A percentile compares a stretch with the other conserved stretches of the same genome.
phyloP scores from a whole-genome alignment of 2,797 vertebrate species.

The Argentina silus region DNA sequence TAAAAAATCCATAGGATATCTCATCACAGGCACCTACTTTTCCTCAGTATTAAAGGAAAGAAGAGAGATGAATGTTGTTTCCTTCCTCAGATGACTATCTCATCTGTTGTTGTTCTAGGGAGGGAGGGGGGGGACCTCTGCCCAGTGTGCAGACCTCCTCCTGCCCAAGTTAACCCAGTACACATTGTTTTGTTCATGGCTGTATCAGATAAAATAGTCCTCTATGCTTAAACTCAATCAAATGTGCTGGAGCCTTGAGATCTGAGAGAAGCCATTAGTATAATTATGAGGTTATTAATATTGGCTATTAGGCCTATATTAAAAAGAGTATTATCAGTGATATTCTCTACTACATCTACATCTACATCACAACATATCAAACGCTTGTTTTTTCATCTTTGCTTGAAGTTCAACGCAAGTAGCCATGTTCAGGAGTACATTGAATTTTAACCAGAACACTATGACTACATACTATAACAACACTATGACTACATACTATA shows the following conservation, averaged over 20 bases:
- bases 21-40: slow-evolving; percentile 73
- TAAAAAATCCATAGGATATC: slow-evolving; percentile 77
- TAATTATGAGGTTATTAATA: not conserved
- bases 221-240: not conserved
- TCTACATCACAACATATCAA: not conserved
- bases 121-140: slow-evolving; percentile 42
- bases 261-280: slow-evolving; percentile 2
- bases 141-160: slow-evolving; percentile 40
- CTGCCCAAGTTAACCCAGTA: slow-evolving; percentile 28
- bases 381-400: not conserved
- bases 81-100: slow-evolving; percentile 66
- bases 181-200: slow-evolving; percentile 13
- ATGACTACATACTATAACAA: too few species aligned
- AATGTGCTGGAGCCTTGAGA: not conserved
- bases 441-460: not conserved
- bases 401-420: not conserved
- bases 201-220: slow-evolving; percentile 28
- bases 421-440: not conserved
- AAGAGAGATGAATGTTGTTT: slow-evolving; percentile 68
- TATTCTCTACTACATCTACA: too few species aligned
- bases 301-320: too few species aligned
- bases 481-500: too few species aligned
- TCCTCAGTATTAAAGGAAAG: slow-evolving; percentile 57
- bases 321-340: too few species aligned
- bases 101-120: slow-evolving; percentile 57